A percentile compares a stretch with the other conserved stretches of the same genome.
phyloP scores from a whole-genome alignment of 2,888 invertebrate species.

The Parapristionchus giblindavisi region DNA sequence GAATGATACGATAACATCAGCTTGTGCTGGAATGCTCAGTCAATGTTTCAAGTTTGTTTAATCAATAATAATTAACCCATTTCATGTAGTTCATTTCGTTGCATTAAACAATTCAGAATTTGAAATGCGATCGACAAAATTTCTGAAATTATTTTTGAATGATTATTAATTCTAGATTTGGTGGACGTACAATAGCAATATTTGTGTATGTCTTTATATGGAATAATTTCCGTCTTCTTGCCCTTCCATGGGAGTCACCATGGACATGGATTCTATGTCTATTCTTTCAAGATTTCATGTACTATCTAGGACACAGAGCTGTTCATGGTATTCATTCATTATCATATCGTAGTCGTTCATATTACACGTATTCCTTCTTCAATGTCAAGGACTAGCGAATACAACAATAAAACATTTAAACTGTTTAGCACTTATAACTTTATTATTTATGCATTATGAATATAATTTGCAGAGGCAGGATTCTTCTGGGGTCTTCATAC shows the following conservation, averaged over 20 bases:
- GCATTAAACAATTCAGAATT: too few species aligned
- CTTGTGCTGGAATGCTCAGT: slow-evolving; percentile 68
- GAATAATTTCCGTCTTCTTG: slow-evolving; percentile 79
- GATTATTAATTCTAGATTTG: slow-evolving; percentile 54
- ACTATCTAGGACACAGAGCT: slow-evolving; percentile 89
- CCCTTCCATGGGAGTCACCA: slow-evolving; percentile 82
- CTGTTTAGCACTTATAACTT: too few species aligned
- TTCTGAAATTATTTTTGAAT: neutral
- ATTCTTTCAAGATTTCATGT: slow-evolving; percentile 84
- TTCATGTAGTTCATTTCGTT: neutral
- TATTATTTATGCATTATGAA: neutral
- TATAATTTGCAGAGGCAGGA: slow-evolving; percentile 79
- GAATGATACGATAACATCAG: slow-evolving; percentile 66
- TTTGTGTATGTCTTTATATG: slow-evolving; percentile 77
- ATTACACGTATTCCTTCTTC: too few species aligned
- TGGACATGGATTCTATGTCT: slow-evolving; percentile 85
- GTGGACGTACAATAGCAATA: slow-evolving; percentile 67
- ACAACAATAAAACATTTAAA: too few species aligned
- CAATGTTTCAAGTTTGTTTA: slow-evolving; percentile 66
- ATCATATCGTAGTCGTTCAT: too few species aligned
- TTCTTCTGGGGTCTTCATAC: slow-evolving; percentile 89
- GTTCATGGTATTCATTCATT: slow-evolving; percentile 83
- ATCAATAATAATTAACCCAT: neutral
- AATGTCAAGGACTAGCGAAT: too few species aligned
- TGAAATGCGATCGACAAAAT: neutral